Conservation (phyloP, 92 coral and sea anemone species). For the Parazoanthus swiftii region DNA sequence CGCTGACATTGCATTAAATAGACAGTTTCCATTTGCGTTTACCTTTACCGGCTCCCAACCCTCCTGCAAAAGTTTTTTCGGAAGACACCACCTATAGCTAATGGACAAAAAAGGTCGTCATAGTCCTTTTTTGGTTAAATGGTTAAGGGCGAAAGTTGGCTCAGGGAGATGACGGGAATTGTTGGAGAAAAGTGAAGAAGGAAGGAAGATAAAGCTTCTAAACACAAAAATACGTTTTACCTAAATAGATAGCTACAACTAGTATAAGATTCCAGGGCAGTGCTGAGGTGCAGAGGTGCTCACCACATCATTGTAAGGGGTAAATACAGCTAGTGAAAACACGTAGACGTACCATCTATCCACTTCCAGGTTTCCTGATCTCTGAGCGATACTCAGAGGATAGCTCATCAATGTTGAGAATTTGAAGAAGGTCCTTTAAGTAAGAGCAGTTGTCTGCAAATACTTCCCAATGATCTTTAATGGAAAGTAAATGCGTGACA, state of each 20-base stretch:
- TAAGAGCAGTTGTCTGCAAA: neutral
- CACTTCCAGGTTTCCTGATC: neutral
- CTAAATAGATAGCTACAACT: neutral
- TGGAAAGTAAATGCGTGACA: neutral
- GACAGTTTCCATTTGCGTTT: neutral
- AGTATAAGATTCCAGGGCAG: neutral
- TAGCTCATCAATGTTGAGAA: neutral
- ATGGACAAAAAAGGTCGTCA: neutral
- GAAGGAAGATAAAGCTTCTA: too few relatives aligned
- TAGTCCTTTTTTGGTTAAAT: too few relatives aligned
- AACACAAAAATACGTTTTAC: neutral
- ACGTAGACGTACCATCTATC: neutral
- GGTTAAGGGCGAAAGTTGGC: too few relatives aligned
- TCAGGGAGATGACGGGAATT: too few relatives aligned
- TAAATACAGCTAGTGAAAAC: neutral
- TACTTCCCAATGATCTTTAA: neutral
- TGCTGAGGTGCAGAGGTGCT: neutral
- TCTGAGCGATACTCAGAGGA: neutral
- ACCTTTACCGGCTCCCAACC: slow-evolving; percentile 1
- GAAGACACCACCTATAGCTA: neutral
- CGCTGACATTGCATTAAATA: neutral
- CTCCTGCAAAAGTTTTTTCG: neutral
- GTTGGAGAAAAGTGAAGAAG: too few relatives aligned
- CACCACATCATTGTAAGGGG: neutral
- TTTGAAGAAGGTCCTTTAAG: neutral